A percentile compares a stretch with the other conserved stretches of the same genome.
Conservation (phyloP, 1,140 invertebrate species). For the Leptinotarsa lineolata region DNA sequence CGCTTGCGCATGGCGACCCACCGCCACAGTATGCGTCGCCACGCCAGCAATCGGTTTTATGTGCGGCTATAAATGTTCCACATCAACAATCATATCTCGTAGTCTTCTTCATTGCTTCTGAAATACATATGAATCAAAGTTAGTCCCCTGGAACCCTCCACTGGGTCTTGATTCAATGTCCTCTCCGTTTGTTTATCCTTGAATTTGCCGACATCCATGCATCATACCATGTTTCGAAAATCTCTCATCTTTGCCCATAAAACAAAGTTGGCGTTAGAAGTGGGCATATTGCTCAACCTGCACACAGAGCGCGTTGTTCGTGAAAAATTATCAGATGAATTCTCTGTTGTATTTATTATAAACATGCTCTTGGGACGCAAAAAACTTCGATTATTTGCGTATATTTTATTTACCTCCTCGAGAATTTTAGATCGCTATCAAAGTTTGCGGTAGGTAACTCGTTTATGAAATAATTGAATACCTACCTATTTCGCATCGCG, state of each 20-base stretch:
- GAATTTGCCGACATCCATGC: background rate
- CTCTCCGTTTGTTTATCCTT: background rate
- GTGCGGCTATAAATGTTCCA: too few species aligned
- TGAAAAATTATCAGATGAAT: constrained; percentile 11
- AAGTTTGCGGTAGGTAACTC: constrained; percentile 17
- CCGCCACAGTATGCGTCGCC: too few species aligned
- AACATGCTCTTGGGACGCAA: background rate
- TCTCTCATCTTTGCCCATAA: background rate
- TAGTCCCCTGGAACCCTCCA: too few species aligned
- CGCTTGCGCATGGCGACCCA: too few species aligned
- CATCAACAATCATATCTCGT: background rate
- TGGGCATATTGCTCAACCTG: background rate
- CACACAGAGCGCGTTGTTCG: background rate
- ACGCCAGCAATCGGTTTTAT: too few species aligned
- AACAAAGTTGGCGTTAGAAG: background rate
- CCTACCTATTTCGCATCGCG: constrained; percentile 12
- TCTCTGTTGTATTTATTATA: constrained; percentile 8
- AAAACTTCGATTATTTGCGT: constrained; percentile 12
- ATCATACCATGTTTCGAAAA: background rate
- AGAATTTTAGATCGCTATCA: constrained; percentile 13
- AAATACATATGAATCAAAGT: too few species aligned
- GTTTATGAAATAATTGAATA: constrained; percentile 18
- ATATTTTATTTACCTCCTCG: constrained; percentile 3
- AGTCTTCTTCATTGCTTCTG: background rate
- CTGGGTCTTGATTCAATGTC: background rate